Percentiles rank a stretch among this genome's conserved stretches.
phyloP scores from a whole-genome alignment of 2,113 vertebrate genomes.

The Baryphthengus martii region DNA sequence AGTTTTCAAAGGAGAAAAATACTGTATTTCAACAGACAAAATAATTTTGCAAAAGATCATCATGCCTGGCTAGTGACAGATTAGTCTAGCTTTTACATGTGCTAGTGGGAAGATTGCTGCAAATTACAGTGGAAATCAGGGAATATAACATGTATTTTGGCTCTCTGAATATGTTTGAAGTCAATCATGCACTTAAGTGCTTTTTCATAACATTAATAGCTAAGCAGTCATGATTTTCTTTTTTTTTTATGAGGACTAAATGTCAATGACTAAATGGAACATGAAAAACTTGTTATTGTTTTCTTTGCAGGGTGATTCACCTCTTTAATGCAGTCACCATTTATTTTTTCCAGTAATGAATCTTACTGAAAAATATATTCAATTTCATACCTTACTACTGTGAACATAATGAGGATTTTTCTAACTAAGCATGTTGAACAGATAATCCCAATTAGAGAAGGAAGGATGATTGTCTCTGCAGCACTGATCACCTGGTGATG shows the following conservation, averaged over 20 bases:
- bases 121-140: not conserved
- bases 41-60: not conserved
- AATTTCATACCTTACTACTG: slow-evolving; percentile 52
- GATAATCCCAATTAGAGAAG: slow-evolving; percentile 62
- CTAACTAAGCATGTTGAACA: slow-evolving; percentile 61
- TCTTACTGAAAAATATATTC: not conserved
- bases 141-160: not conserved
- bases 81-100: not conserved
- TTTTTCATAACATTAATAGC: not conserved
- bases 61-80: not conserved
- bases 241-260: not conserved
- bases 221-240: not conserved
- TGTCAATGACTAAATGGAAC: not conserved
- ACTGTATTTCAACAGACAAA: not conserved
- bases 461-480: slow-evolving; percentile 64
- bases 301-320: not conserved
- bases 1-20: not conserved
- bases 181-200: not conserved
- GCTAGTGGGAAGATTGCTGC: not conserved
- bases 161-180: not conserved
- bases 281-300: not conserved
- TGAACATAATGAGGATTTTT: slow-evolving; percentile 65
- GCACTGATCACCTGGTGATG: slow-evolving; percentile 17
- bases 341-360: not conserved
- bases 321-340: not conserved